Evolutionary conservation across 1,140 invertebrate species (phyloP).

Genomic region (Ectropis grisescens): DNA sequence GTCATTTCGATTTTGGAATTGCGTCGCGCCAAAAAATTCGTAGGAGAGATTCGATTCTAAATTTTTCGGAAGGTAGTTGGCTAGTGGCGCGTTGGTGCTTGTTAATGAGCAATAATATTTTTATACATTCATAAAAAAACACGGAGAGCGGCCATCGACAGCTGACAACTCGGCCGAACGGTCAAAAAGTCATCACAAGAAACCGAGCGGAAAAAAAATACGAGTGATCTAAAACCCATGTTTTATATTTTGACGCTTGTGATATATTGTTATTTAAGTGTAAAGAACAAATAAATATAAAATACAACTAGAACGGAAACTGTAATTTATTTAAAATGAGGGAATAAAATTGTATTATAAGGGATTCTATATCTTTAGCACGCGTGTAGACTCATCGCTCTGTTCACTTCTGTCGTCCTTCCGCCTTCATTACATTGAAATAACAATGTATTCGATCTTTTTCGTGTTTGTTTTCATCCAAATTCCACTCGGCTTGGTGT

Average conservation of each 20-base stretch:
- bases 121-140: conserved; percentile 63
- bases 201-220: conserved; percentile 12
- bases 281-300: conserved; percentile 51
- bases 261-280: conserved; percentile 69
- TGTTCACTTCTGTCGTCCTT: conserved; percentile 18
- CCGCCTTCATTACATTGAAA: conserved; percentile 59
- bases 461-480: conserved; percentile 61
- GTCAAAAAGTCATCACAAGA: conserved; percentile 53
- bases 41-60: conserved; percentile 54
- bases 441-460: conserved; percentile 55
- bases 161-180: too few relatives aligned
- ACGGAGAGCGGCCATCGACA: conserved; percentile 38
- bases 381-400: conserved; percentile 51
- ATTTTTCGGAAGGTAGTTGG: conserved; percentile 58
- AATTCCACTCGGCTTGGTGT: conserved; percentile 47
- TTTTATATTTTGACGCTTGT: conserved; percentile 65
- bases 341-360: conserved; percentile 31
- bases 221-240: conserved; percentile 1
- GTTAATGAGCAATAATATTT: conserved; percentile 68
- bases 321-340: conserved; percentile 39
- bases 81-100: conserved; percentile 66
- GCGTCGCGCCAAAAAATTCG: too few relatives aligned
- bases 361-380: conserved; percentile 35
- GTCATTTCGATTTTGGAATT: too few relatives aligned
- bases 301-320: conserved; percentile 27